Evolutionary conservation across 2,113 vertebrate species (phyloP).

Genomic region (Dipodomys merriami): DNA sequence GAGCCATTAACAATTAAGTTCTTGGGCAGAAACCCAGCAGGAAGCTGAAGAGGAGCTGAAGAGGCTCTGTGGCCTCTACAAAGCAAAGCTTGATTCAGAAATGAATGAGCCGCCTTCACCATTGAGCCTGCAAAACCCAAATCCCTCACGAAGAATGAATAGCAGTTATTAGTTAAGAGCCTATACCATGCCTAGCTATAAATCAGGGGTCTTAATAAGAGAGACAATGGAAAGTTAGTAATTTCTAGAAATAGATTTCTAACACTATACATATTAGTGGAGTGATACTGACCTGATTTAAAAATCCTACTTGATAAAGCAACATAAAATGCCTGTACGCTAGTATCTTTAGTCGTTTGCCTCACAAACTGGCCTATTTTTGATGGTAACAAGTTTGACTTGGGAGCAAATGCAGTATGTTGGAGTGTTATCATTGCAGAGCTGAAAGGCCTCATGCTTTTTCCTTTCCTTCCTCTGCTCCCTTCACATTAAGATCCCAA

Average conservation of each 20-base stretch:
- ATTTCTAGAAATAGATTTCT: slow-evolving; percentile 60
- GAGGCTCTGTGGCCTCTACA: slow-evolving; percentile 61
- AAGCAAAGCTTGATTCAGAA: slow-evolving; percentile 64
- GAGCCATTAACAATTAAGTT: slow-evolving; percentile 80
- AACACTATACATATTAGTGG: background rate
- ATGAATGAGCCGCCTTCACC: slow-evolving; percentile 65
- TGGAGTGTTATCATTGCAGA: background rate
- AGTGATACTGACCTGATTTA: slow-evolving; percentile 19
- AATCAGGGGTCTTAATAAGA: slow-evolving; percentile 57
- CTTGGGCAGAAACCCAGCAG: slow-evolving; percentile 76
- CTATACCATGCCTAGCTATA: slow-evolving; percentile 11
- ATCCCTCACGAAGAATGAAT: slow-evolving; percentile 60
- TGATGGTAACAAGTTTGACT: slow-evolving; percentile 18
- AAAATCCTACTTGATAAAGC: slow-evolving; percentile 21
- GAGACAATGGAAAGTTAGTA: slow-evolving; percentile 54
- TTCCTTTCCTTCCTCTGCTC: background rate
- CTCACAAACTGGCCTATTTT: slow-evolving; percentile 7
- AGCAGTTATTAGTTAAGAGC: slow-evolving; percentile 59
- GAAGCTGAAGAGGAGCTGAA: slow-evolving; percentile 59
- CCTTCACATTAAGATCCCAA: background rate
- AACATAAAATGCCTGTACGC: background rate
- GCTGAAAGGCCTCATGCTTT: background rate
- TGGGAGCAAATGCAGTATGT: slow-evolving; percentile 11
- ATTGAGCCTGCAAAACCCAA: slow-evolving; percentile 48
- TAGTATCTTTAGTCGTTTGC: background rate